A percentile compares a stretch with the other conserved stretches of the same genome.
Conservation (phyloP, 2,888 invertebrate genomes). For the Cheilosia urbana region DNA sequence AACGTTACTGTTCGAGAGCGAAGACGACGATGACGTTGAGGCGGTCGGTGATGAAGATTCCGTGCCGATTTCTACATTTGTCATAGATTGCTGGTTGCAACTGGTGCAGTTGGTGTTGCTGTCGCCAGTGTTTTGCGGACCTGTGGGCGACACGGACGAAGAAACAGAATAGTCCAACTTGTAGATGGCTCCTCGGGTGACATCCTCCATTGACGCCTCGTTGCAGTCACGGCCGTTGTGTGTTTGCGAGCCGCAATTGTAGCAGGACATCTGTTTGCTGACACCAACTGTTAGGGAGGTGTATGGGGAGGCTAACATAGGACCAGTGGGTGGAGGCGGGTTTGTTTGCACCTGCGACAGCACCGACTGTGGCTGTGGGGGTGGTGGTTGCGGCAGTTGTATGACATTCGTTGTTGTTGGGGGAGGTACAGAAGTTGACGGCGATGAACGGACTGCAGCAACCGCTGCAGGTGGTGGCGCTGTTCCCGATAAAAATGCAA, state of each 20-base stretch:
- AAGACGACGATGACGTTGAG: slow-evolving; percentile 76
- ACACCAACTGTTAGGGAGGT: slow-evolving; percentile 78
- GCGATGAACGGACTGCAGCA: slow-evolving; percentile 77
- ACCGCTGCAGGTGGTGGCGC: slow-evolving; percentile 78
- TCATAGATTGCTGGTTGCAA: slow-evolving; percentile 66
- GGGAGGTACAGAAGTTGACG: slow-evolving; percentile 79
- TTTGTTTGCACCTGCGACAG: slow-evolving; percentile 81
- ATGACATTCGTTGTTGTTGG: slow-evolving; percentile 77
- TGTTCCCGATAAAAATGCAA: slow-evolving; percentile 79
- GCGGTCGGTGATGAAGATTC: slow-evolving; percentile 77
- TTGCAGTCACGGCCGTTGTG: slow-evolving; percentile 95
- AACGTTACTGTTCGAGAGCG: slow-evolving; percentile 76
- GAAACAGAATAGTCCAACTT: slow-evolving; percentile 86
- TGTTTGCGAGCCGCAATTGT: slow-evolving; percentile 94
- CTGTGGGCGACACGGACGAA: slow-evolving; percentile 61
- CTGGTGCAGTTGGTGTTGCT: slow-evolving; percentile 55
- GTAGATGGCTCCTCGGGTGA: slow-evolving; percentile 90
- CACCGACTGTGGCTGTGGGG: slow-evolving; percentile 78
- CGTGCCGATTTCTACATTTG: slow-evolving; percentile 72
- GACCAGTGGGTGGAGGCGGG: slow-evolving; percentile 82
- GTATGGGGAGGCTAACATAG: slow-evolving; percentile 79
- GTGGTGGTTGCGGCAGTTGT: slow-evolving; percentile 78
- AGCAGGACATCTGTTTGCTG: slow-evolving; percentile 87
- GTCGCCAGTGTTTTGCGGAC: slow-evolving; percentile 38
- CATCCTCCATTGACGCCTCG: slow-evolving; percentile 96